phyloP scores from a whole-genome alignment of 2,113 vertebrate genomes.

The Uria lomvia region DNA sequence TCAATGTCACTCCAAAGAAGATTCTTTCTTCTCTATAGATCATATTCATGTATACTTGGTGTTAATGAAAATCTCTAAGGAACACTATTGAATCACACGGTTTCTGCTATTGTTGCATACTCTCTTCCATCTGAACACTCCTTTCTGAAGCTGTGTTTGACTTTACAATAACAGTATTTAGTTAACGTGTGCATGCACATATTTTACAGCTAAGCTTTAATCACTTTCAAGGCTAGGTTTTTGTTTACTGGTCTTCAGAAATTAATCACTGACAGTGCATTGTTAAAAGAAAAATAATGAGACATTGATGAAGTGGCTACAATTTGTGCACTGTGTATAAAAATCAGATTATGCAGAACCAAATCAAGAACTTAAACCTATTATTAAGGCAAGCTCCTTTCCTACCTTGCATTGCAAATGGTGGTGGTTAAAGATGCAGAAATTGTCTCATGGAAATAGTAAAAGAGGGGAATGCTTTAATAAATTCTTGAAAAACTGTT shows the following conservation, averaged over 20 bases:
- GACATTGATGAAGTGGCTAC: slow-evolving; percentile 76
- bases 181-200: background rate
- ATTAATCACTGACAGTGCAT: slow-evolving; percentile 77
- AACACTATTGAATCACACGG: background rate
- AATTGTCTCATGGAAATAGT: background rate
- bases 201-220: slow-evolving; percentile 54
- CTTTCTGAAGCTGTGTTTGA: slow-evolving; percentile 2
- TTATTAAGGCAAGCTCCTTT: background rate
- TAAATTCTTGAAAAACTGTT: background rate
- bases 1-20: background rate
- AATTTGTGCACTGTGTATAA: slow-evolving; percentile 73
- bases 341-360: slow-evolving; percentile 69
- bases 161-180: background rate
- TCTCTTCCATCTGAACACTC: background rate
- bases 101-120: background rate
- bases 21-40: background rate
- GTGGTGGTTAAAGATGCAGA: background rate
- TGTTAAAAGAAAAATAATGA: slow-evolving; percentile 78
- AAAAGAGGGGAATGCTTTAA: background rate
- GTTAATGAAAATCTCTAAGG: background rate
- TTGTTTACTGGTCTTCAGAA: slow-evolving; percentile 76
- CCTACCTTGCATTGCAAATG: background rate
- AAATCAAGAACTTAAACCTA: slow-evolving; percentile 40
- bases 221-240: slow-evolving; percentile 65
- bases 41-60: background rate